Conservation (phyloP, 2,797 vertebrate genomes). For the Sebastes umbrosus region DNA sequence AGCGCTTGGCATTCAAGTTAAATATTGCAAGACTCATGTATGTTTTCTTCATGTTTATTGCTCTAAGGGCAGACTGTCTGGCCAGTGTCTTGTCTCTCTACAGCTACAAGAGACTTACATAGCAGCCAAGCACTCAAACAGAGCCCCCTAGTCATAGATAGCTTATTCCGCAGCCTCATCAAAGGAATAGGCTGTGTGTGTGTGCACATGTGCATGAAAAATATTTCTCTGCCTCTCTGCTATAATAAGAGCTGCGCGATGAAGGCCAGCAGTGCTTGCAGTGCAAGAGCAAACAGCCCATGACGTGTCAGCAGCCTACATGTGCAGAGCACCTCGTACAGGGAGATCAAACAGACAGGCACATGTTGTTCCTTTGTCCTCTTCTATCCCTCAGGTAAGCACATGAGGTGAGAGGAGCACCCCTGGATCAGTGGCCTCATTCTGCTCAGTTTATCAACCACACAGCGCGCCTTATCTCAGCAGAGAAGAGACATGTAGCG, state of each 20-base stretch:
- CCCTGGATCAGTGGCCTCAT: constrained; percentile 61
- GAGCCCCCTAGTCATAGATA: constrained; percentile 42
- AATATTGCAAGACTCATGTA: constrained; percentile 25
- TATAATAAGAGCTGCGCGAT: constrained; percentile 35
- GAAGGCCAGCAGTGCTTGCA: constrained; percentile 38
- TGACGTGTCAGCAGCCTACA: constrained; percentile 60
- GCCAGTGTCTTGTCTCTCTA: constrained; percentile 37
- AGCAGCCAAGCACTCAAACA: constrained; percentile 31
- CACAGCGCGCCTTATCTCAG: not conserved
- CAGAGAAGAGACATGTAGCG: constrained; percentile 24
- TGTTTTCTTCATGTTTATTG: constrained; percentile 40
- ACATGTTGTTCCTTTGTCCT: constrained; percentile 68
- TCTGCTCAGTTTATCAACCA: constrained; percentile 61
- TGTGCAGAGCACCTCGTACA: constrained; percentile 46
- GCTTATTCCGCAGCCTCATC: constrained; percentile 53
- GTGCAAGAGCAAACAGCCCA: constrained; percentile 49
- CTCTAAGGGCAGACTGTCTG: constrained; percentile 17
- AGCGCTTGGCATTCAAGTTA: constrained; percentile 47
- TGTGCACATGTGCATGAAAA: constrained; percentile 11
- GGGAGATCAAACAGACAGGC: constrained; percentile 65
- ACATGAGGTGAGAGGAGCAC: constrained; percentile 52
- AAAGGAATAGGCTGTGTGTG: constrained; percentile 30
- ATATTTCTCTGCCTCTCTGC: constrained; percentile 26
- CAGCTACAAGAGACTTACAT: constrained; percentile 17
- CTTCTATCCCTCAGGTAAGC: constrained; percentile 54